These are phyloP conservation scores for Aythya fuligula DNA, from an alignment of 2,797 vertebrate species.

Conservation along the genomic window DNA sequence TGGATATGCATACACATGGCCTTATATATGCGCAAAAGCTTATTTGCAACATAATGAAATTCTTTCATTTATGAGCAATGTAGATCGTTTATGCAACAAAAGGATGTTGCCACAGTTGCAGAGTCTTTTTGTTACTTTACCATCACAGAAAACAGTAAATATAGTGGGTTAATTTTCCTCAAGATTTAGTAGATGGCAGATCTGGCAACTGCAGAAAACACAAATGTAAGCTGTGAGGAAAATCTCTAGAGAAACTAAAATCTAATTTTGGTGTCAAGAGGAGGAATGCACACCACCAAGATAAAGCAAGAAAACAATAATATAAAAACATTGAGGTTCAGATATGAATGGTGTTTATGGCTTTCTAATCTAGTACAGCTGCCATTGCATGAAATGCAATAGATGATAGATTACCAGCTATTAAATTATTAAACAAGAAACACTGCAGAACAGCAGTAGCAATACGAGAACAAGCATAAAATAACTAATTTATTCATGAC, in stretches of 20 bases:
- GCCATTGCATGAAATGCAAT: neutral
- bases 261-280: slow-evolving; percentile 19
- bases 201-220: neutral
- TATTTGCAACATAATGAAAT: neutral
- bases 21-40: neutral
- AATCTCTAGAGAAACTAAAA: slow-evolving; percentile 13
- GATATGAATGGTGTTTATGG: neutral
- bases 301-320: slow-evolving; percentile 5
- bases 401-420: neutral
- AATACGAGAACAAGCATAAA: neutral
- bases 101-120: neutral
- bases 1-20: neutral
- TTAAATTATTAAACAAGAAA: neutral
- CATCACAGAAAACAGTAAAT: neutral
- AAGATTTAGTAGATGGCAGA: neutral
- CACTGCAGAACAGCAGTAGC: neutral
- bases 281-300: neutral
- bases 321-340: neutral
- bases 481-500: neutral
- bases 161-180: slow-evolving; percentile 3
- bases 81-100: neutral
- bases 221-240: slow-evolving; percentile 8
- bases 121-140: neutral
- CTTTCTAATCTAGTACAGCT: neutral
- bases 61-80: neutral